Evolutionary conservation across 2,888 invertebrate genomes (phyloP).

Genomic region (Acholoe squamosa): DNA sequence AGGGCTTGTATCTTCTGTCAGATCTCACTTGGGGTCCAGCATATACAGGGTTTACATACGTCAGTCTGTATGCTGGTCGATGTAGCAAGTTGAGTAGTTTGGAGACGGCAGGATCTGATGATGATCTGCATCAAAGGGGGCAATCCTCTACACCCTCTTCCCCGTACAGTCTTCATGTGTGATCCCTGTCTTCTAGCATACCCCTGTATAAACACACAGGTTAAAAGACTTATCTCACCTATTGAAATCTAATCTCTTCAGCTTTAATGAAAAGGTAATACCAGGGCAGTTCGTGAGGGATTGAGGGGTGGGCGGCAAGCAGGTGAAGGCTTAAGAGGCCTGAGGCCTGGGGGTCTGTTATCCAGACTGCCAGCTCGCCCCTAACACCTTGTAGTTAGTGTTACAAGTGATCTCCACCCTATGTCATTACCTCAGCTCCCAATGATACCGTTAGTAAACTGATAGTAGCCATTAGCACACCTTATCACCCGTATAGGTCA

Average conservation of each 20-base stretch:
- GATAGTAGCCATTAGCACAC: slow-evolving; percentile 34
- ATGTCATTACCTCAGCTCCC: slow-evolving; percentile 21
- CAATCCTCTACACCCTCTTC: background rate
- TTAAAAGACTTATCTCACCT: background rate
- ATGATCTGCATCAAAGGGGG: background rate
- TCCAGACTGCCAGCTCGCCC: background rate
- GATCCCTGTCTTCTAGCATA: background rate
- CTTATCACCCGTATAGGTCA: slow-evolving; percentile 11
- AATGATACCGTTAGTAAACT: slow-evolving; percentile 34
- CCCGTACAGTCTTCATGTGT: slow-evolving; percentile 11
- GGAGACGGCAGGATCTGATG: slow-evolving; percentile 29
- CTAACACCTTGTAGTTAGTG: slow-evolving; percentile 26
- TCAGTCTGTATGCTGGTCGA: background rate
- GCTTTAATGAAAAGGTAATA: slow-evolving; percentile 7
- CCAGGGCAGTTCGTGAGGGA: background rate
- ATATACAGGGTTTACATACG: background rate
- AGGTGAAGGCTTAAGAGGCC: background rate
- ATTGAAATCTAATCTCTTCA: slow-evolving; percentile 12
- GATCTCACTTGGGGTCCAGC: background rate
- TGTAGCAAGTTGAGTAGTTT: background rate
- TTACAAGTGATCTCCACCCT: background rate
- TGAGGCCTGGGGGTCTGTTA: background rate
- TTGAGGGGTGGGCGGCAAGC: background rate
- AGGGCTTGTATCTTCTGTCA: background rate
- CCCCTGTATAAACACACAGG: background rate